A percentile compares a stretch with the other conserved stretches of the same genome.
These are phyloP conservation scores for Pogonus chalceus DNA, from an alignment of 1,140 invertebrate genomes.

Conservation along the genomic window DNA sequence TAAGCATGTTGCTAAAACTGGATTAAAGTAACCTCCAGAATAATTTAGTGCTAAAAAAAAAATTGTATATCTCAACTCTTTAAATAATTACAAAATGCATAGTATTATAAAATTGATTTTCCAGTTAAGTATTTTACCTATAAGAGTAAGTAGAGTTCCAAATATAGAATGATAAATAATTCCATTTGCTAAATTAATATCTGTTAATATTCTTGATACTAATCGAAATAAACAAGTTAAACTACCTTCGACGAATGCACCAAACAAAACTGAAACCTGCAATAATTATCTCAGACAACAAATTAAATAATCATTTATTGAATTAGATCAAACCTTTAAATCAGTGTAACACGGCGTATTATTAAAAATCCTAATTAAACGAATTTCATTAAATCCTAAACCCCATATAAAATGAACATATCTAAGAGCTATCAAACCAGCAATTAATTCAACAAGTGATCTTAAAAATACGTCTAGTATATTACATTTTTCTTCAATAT, in stretches of 20 bases:
- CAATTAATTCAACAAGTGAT: slow-evolving; percentile 60
- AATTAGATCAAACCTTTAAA: slow-evolving; percentile 48
- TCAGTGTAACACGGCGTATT: slow-evolving; percentile 72
- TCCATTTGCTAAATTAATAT: slow-evolving; percentile 51
- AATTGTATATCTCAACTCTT: too few relatives aligned
- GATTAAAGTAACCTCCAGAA: slow-evolving; percentile 91
- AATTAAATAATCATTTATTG: neutral
- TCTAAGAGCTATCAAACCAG: slow-evolving; percentile 62
- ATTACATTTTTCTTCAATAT: slow-evolving; percentile 51
- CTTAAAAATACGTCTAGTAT: slow-evolving; percentile 50
- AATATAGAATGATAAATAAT: slow-evolving; percentile 65
- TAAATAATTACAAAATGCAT: too few relatives aligned
- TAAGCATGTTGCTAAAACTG: slow-evolving; percentile 75
- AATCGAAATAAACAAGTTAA: slow-evolving; percentile 67
- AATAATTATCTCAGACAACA: neutral
- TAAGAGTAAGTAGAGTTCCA: slow-evolving; percentile 67
- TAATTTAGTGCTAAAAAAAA: slow-evolving; percentile 84
- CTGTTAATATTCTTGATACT: slow-evolving; percentile 53
- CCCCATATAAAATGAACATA: slow-evolving; percentile 71
- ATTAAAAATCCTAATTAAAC: slow-evolving; percentile 58
- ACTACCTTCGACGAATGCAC: slow-evolving; percentile 62
- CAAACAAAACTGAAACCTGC: slow-evolving; percentile 51
- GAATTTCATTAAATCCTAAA: slow-evolving; percentile 62
- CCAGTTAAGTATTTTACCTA: too few relatives aligned
- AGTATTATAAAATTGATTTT: too few relatives aligned